Evolutionary conservation across 1,140 invertebrate species (phyloP).

Genomic region (Drosophila cardini): DNA sequence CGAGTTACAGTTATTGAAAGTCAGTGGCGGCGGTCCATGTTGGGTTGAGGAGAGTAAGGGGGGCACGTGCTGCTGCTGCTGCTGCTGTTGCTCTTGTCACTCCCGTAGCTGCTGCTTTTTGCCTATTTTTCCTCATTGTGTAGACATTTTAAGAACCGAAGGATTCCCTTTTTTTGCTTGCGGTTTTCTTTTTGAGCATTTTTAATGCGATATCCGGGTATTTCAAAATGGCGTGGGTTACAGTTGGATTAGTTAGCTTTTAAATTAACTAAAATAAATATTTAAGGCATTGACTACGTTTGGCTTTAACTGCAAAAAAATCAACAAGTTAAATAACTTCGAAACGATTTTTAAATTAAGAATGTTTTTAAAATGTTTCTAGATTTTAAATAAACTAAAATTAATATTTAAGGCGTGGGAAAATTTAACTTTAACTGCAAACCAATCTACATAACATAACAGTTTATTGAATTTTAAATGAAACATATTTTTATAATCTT

Average conservation of each 20-base stretch:
- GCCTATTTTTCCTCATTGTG: slow-evolving; percentile 48
- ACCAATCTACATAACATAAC: too few species aligned
- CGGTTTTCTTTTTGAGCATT: slow-evolving; percentile 49
- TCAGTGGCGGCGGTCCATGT: background rate
- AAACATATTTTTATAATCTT: too few species aligned
- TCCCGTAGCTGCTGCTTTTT: background rate
- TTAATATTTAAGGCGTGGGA: too few species aligned
- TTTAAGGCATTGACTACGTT: background rate
- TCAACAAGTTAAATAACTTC: too few species aligned
- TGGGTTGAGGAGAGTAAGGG: slow-evolving; percentile 28
- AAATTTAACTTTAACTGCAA: too few species aligned
- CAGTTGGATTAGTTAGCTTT: background rate
- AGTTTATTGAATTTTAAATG: too few species aligned
- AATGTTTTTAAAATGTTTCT: too few species aligned
- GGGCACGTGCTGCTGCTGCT: slow-evolving; percentile 11
- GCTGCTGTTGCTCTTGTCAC: background rate
- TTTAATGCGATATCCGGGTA: slow-evolving; percentile 59
- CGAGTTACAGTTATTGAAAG: too few species aligned
- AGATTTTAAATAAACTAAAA: too few species aligned
- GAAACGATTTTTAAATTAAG: too few species aligned
- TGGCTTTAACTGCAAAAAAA: background rate
- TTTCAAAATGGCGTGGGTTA: slow-evolving; percentile 61
- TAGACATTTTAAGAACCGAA: slow-evolving; percentile 80
- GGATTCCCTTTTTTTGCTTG: slow-evolving; percentile 67
- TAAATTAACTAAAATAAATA: background rate